phyloP scores from a whole-genome alignment of 2,113 vertebrate genomes.

The Pampusana beccarii region DNA sequence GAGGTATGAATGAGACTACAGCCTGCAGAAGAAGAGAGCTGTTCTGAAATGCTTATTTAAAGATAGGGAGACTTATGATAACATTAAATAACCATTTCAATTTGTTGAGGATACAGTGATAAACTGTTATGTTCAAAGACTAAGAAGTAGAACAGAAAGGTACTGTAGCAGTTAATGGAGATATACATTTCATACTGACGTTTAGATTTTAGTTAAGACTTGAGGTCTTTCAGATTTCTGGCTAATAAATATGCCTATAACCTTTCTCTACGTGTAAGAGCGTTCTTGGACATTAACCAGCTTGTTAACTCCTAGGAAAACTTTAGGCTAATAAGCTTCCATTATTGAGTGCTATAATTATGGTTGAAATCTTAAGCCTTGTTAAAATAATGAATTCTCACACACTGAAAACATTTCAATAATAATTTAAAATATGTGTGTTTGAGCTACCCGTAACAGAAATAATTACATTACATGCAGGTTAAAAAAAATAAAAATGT shows the following conservation, averaged over 20 bases:
- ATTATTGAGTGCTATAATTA: background rate
- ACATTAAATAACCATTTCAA: background rate
- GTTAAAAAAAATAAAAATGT: background rate
- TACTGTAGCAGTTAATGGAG: background rate
- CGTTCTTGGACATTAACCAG: background rate
- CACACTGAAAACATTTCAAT: background rate
- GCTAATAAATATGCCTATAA: background rate
- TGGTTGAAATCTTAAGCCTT: background rate
- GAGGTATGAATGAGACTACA: background rate
- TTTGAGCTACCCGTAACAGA: background rate
- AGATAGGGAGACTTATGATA: background rate
- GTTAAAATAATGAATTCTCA: background rate
- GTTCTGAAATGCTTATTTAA: conserved; percentile 16
- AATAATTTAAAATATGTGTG: background rate
- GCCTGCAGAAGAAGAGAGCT: background rate
- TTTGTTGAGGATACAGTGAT: background rate
- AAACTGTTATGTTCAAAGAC: background rate
- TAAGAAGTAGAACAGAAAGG: background rate
- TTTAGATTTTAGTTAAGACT: background rate
- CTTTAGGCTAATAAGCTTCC: background rate
- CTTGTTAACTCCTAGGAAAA: background rate
- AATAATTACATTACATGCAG: background rate
- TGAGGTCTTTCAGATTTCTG: background rate
- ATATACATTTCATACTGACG: background rate
- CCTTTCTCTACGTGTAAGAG: background rate